Conservation (phyloP, 2,113 vertebrate species). For the Thinocorus orbignyianus region DNA sequence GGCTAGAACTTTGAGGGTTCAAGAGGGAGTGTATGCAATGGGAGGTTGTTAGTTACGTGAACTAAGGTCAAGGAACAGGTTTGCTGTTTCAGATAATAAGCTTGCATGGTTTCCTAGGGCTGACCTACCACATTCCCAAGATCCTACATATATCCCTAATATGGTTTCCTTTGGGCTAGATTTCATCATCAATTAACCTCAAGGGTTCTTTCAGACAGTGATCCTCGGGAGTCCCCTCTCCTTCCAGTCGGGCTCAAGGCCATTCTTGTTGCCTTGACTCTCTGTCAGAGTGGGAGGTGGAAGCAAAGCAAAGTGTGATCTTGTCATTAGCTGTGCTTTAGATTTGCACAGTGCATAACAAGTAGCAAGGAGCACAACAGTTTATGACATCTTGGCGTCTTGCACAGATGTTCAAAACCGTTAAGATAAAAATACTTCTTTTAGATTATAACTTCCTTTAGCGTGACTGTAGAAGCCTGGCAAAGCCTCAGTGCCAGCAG, state of each 20-base stretch:
- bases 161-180: not conserved
- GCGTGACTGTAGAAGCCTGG: not conserved
- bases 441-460: not conserved
- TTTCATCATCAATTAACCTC: not conserved
- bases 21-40: not conserved
- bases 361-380: not conserved
- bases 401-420: constrained; percentile 42
- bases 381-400: not conserved
- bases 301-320: not conserved
- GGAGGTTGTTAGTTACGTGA: not conserved
- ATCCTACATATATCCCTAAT: not conserved
- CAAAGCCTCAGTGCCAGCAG: not conserved
- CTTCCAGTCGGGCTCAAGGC: not conserved
- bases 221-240: not conserved
- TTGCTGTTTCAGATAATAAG: not conserved
- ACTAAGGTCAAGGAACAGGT: not conserved
- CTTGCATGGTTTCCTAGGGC: not conserved
- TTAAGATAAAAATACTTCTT: constrained; percentile 33
- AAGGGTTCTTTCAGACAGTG: not conserved
- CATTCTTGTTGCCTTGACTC: not conserved
- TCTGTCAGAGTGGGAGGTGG: not conserved
- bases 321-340: not conserved
- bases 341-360: not conserved
- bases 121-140: not conserved
- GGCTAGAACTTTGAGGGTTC: not conserved